Conservation (phyloP, 2,797 vertebrate species). For the Hydrolagus colliei region DNA sequence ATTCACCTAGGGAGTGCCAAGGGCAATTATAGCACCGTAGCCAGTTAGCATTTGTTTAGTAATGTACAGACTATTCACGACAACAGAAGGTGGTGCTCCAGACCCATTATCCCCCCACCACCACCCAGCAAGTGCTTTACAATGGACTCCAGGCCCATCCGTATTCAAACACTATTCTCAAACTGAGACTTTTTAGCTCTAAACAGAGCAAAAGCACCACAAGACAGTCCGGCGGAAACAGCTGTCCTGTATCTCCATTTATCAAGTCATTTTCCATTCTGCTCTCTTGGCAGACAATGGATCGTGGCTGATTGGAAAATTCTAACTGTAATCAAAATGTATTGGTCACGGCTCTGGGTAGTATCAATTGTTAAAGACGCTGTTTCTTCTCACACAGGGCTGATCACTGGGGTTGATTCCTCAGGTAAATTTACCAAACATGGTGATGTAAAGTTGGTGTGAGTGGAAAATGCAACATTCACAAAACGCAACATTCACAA, state of each 20-base stretch:
- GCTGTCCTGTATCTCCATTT: not conserved
- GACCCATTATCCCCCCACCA: not conserved
- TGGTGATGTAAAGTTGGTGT: too few relatives aligned
- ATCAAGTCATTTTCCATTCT: not conserved
- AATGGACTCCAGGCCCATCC: not conserved
- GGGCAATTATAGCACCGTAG: too few relatives aligned
- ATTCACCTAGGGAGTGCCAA: too few relatives aligned
- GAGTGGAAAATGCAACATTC: too few relatives aligned
- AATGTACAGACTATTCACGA: not conserved
- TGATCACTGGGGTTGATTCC: too few relatives aligned
- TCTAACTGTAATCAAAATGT: not conserved
- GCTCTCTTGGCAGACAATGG: conserved; percentile 1
- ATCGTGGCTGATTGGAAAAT: not conserved
- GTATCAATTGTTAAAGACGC: not conserved
- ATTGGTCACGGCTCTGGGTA: not conserved
- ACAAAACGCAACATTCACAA: too few relatives aligned
- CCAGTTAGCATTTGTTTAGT: not conserved
- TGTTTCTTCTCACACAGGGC: too few relatives aligned
- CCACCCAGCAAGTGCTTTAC: too few relatives aligned
- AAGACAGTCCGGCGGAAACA: not conserved
- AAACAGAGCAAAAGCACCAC: not conserved
- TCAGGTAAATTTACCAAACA: too few relatives aligned
- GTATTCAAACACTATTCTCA: not conserved
- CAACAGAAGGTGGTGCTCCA: not conserved
- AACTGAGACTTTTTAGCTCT: not conserved